Evolutionary conservation across 92 coral and sea anemone species (phyloP), one percentile per base, ranked within the genome.

Genomic region (Meandrina meandrites): DNA sequence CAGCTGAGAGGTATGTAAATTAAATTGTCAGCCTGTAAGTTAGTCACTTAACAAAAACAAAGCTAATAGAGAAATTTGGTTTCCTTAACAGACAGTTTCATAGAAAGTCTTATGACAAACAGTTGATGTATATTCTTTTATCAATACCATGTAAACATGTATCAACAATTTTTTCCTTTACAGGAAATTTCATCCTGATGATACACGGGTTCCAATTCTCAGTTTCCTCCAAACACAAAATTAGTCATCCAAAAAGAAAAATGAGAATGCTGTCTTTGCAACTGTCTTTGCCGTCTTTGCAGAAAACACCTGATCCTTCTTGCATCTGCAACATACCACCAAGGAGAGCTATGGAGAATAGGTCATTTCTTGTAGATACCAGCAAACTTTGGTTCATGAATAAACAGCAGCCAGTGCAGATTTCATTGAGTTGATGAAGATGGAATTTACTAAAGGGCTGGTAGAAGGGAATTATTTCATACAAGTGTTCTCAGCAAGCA

Each of bases 401-500:
- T 88, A 31, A 88, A 88, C 56, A 83, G 83, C 48, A 88, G 91
- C 35, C 91, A 88, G 76, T 88, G 83, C 78, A 83, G 66, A 45
- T 88, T 88, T 58, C 57, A 88, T 47, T 88, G 87, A 81, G 47
- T 18, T 42, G 66, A 79, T 68, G 86, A 87, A 62, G 85, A 80
- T 14, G 86, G 86, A 62, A 22, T 62, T 36, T 87, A 87, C 78
- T 18, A 80, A 68, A 87, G 86, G 78, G 90, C 80, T 34, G 90
- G 86, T 48, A 80, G 90, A 75, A 79, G 79, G 62, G 88, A 64
- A 69, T 70, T 82, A 75, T 84, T 84, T 74, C 82, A 84, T 50
- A 42, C 79, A 60, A 67, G 78, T 79, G 21, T 15, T 81, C 86
- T 87, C 58, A 79, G 68, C 62, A 37, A 77, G 84, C 66, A 60